Evolutionary conservation across 2,797 vertebrate species (phyloP), one percentile per base, ranked within the genome.

Genomic region (Saxicola maurus): DNA sequence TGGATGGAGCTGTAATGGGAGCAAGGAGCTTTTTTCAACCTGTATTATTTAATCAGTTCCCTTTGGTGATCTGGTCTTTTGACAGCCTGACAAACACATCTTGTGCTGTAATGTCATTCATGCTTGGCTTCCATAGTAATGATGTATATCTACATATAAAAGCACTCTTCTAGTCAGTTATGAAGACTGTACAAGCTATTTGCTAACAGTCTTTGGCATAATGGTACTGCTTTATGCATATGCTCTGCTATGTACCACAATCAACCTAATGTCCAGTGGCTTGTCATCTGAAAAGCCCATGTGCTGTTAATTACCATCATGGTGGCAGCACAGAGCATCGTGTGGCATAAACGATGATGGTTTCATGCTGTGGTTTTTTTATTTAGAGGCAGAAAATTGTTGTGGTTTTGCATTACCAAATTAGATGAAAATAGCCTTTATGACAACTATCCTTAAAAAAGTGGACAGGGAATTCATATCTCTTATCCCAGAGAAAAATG

Each of bases 11-110:
- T 55, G 31, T 62, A 73, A 66, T 33, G 27, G 75, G 55, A 64
- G 23, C 51, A 71, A 87, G 59, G 68, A 68, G 60, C 55, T 87
- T 73, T 60, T 59, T 89, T 92, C 61, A 82, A 65, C 74, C 45
- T 79, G 30, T 66, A 16, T 90, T 89, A 90, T 89, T 93, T 83
- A 89, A 72, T 93, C 81, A 48, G 61, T 87, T 93, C 42, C 62
- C 42, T 93, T 88, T 62, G 72, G 84, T 91, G 80, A 91, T 94
- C 35, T 61, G 46, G 35, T 75, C 73, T 79, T 88, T 76, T 92
- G 94, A 95, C 92, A 94, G 69, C 53, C 91, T 94, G 86, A 92
- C 84, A 91, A 96, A 96, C 91, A 46, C 55, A 56, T 93, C 66
- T 91, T 75, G 25, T 45, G n/a, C 83, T 91, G 59, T 75, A 80